phyloP scores from a whole-genome alignment of 2,113 vertebrate species.

The Cepphus grylle region DNA sequence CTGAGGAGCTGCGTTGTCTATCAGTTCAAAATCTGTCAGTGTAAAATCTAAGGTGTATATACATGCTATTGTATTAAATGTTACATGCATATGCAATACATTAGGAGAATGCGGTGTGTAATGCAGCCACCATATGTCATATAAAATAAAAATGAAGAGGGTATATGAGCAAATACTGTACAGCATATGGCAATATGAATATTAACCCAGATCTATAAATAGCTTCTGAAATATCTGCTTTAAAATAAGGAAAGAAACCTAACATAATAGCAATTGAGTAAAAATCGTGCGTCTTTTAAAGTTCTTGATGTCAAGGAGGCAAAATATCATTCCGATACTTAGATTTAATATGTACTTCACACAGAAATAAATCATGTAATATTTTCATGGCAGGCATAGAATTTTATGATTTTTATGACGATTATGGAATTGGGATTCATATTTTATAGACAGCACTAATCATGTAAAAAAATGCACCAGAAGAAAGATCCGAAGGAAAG shows the following conservation, averaged over 20 bases:
- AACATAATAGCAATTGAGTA: conserved; percentile 58
- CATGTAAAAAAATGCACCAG: conserved; percentile 68
- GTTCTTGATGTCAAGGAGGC: conserved; percentile 62
- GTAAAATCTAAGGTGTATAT: not conserved
- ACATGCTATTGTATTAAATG: not conserved
- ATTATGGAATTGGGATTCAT: conserved; percentile 77
- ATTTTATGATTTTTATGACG: conserved; percentile 80
- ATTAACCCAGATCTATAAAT: conserved; percentile 65
- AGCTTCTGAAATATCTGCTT: conserved; percentile 45
- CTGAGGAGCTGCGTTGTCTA: not conserved
- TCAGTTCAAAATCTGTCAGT: not conserved
- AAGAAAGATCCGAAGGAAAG: conserved; percentile 34
- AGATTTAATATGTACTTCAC: conserved; percentile 70
- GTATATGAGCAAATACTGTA: conserved; percentile 38
- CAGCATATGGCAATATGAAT: conserved; percentile 57
- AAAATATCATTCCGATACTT: conserved; percentile 49
- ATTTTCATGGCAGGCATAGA: conserved; percentile 78
- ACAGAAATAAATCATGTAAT: conserved; percentile 75
- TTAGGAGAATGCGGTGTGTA: conserved; percentile 28
- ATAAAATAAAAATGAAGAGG: conserved; percentile 65
- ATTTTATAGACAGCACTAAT: conserved; percentile 76
- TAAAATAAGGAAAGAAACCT: conserved; percentile 58
- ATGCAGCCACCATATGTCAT: conserved; percentile 45
- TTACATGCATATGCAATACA: conserved; percentile 19
- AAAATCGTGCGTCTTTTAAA: conserved; percentile 56